Base-by-base conservation (phyloP, 2,888 invertebrate species). In the Drosophila anomalata region DNA sequence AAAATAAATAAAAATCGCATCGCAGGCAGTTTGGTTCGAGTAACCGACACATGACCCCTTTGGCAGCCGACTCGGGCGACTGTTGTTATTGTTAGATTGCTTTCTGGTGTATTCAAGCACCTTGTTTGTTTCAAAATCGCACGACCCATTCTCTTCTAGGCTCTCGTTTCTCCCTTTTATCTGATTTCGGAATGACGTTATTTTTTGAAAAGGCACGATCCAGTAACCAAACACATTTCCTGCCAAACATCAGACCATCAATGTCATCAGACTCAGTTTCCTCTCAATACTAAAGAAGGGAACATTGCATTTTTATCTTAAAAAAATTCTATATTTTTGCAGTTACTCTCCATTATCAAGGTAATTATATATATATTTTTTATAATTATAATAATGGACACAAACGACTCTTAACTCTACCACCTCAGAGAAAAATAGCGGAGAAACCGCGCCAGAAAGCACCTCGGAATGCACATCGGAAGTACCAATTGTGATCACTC, bases 31-130 rank as follows among this genome's bases (percentile, higher is more conserved):
- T 44, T 20, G 44, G 22, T 44, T 44, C 22, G 44, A 44, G 44
- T 44, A 44, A 44, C 41, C 41, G 41, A 42, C 41, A 42, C 20
- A 44, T 44, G 44, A 44, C 44, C 44, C 44, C 44, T 44, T 42
- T 44, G 44, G 44, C 44, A 44, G 20, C 17, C 17, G 42, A 17
- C 42, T 41, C 14, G 41, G 4, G 14, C 41, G 20, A 42, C 11
- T 22, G 44, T 44, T 44, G 44, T 44, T 20, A 44, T 44, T 44
- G 44, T 44, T 44, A 44, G 44, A 22, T 44, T 22, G 44, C 11
- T 6, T 44, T 44, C 22, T 22, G 22, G 22, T 44, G n/a, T 7
- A 8, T 22, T 44, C 44, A 20, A 44, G 44, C 12, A 44, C 22
- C 20, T 44, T 44, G 41, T 42, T 42, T 42, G 41, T 42, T 42